Conservation (phyloP, 1,140 invertebrate genomes). For the Anoplolepis gracilipes region DNA sequence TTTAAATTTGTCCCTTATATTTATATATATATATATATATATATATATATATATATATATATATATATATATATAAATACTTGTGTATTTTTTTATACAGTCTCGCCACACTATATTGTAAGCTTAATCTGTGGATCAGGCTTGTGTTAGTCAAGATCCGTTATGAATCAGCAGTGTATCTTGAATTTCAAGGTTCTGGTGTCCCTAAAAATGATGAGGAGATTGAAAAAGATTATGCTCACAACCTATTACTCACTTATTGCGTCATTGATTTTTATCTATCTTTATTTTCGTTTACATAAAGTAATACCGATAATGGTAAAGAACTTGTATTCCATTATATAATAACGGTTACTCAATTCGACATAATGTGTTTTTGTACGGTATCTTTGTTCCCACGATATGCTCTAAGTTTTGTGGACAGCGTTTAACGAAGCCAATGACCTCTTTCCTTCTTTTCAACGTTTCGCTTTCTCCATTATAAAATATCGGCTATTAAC, state of each 20-base stretch:
- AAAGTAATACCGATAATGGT: not conserved
- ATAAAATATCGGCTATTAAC: slow-evolving; percentile 42
- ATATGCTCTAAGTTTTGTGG: slow-evolving; percentile 14
- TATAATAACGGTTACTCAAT: slow-evolving; percentile 7
- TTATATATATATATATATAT: too few relatives aligned
- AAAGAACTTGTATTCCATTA: not conserved
- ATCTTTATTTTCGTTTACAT: not conserved
- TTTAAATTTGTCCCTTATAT: slow-evolving; percentile 19
- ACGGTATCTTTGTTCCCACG: slow-evolving; percentile 4
- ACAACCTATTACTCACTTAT: not conserved
- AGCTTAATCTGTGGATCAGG: slow-evolving; percentile 12
- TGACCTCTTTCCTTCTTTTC: slow-evolving; percentile 20
- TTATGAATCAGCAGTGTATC: slow-evolving; percentile 54
- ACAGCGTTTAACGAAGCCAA: slow-evolving; percentile 12
- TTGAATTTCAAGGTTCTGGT: slow-evolving; percentile 14
- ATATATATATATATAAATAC: too few relatives aligned
- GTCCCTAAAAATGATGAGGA: not conserved
- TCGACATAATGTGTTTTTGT: not conserved
- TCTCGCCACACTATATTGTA: slow-evolving; percentile 3
- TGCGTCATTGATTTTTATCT: not conserved
- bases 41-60: too few relatives aligned
- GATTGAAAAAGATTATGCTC: not conserved
- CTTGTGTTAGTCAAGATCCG: slow-evolving; percentile 21
- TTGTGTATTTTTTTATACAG: not conserved
- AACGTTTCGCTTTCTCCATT: slow-evolving; percentile 38